Conservation (phyloP, 2,113 vertebrate species). For the Apteryx mantelli region DNA sequence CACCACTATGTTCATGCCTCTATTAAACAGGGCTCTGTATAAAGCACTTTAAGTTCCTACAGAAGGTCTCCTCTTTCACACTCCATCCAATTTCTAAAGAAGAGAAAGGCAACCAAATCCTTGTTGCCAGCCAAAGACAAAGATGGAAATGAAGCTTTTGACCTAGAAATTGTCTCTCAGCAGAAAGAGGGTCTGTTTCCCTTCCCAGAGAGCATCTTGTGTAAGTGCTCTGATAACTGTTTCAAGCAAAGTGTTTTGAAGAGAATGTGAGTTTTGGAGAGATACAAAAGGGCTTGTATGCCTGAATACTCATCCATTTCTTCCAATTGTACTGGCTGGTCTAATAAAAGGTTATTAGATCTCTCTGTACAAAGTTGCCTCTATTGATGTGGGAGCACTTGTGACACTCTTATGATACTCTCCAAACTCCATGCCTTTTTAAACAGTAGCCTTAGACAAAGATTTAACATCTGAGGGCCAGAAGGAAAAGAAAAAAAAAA, state of each 20-base stretch:
- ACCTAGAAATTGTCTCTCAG: not conserved
- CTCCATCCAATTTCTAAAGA: not conserved
- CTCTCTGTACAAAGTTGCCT: not conserved
- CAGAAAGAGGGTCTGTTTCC: not conserved
- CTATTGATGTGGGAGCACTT: slow-evolving; percentile 16
- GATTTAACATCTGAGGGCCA: not conserved
- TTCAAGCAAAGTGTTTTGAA: not conserved
- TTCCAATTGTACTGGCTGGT: not conserved
- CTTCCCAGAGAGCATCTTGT: not conserved
- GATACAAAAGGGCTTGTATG: not conserved
- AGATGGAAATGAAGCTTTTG: not conserved
- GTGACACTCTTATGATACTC: not conserved
- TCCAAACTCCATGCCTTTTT: slow-evolving; percentile 31
- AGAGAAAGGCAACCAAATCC: not conserved
- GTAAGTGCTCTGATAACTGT: not conserved
- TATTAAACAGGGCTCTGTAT: too few relatives aligned
- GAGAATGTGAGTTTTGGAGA: slow-evolving; percentile 38
- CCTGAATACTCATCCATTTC: slow-evolving; percentile 11
- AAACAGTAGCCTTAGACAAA: slow-evolving; percentile 18
- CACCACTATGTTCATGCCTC: not conserved
- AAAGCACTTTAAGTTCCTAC: accelerated
- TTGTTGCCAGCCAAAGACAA: not conserved
- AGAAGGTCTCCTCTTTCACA: not conserved
- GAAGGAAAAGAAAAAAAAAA: not conserved
- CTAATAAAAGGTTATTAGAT: slow-evolving; percentile 48